phyloP scores from a whole-genome alignment of 2,113 vertebrate genomes.

The Entomyzon cyanotis region DNA sequence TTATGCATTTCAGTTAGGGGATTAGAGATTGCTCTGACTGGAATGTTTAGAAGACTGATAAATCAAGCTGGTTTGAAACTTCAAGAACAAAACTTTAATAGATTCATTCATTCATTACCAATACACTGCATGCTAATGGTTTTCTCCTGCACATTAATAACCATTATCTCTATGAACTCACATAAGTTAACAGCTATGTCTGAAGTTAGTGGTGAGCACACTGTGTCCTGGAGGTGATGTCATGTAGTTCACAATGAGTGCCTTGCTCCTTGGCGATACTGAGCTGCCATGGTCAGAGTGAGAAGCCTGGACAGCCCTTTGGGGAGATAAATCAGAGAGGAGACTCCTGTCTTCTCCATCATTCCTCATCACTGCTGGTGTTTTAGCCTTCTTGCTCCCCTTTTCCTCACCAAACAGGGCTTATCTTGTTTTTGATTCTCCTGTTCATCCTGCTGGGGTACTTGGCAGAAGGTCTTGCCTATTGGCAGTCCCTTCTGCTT shows the following conservation, averaged over 20 bases:
- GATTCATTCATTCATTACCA: background rate
- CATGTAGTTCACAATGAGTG: fast-evolving
- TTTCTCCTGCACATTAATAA: background rate
- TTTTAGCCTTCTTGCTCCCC: background rate
- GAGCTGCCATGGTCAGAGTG: background rate
- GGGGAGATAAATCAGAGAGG: background rate
- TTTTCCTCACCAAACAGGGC: background rate
- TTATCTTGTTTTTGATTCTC: background rate
- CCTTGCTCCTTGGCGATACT: background rate
- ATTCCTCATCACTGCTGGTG: background rate
- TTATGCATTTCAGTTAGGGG: background rate
- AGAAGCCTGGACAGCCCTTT: background rate
- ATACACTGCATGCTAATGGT: background rate
- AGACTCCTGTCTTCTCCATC: background rate
- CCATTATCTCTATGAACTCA: background rate
- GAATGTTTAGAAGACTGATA: background rate
- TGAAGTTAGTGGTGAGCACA: background rate
- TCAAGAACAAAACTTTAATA: background rate
- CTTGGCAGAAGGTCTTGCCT: background rate
- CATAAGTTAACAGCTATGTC: background rate
- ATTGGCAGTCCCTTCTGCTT: background rate
- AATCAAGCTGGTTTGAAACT: background rate
- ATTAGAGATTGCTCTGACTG: background rate
- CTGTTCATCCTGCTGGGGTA: background rate
- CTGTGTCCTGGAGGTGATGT: background rate